Conservation (phyloP, 2,113 vertebrate genomes). For the Paradisaea rubra region DNA sequence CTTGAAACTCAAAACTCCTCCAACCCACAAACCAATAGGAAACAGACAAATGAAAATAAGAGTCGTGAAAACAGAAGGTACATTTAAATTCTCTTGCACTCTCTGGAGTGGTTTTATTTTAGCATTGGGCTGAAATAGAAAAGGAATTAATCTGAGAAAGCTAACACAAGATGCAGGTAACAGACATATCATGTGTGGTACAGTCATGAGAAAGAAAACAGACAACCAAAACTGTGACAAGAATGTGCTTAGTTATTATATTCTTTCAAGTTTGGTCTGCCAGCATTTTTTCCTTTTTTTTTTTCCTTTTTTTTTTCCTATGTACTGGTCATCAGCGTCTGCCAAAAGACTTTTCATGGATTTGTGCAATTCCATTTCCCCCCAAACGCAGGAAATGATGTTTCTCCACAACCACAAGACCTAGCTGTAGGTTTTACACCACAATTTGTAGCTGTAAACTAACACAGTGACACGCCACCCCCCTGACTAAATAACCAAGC, state of each 20-base stretch:
- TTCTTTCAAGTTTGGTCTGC: not conserved
- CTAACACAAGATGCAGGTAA: not conserved
- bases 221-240: slow-evolving; percentile 14
- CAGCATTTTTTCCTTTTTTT: not conserved
- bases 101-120: not conserved
- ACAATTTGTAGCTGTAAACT: not conserved
- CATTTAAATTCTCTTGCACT: not conserved
- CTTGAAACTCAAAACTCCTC: not conserved
- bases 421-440: slow-evolving; percentile 14
- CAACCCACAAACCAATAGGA: not conserved
- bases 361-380: not conserved
- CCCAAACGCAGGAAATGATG: slow-evolving; percentile 5
- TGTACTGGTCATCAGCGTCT: not conserved
- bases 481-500: not conserved
- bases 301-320: not conserved
- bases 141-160: not conserved
- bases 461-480: not conserved
- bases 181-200: not conserved
- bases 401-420: slow-evolving; percentile 4
- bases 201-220: not conserved
- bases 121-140: not conserved
- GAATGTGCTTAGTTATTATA: slow-evolving; percentile 33
- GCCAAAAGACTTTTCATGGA: slow-evolving; percentile 12
- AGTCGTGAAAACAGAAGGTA: not conserved
- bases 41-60: not conserved